These are phyloP conservation scores for Rhizoglyphus robini DNA, from an alignment of 1,140 invertebrate genomes.

Conservation along the genomic window DNA sequence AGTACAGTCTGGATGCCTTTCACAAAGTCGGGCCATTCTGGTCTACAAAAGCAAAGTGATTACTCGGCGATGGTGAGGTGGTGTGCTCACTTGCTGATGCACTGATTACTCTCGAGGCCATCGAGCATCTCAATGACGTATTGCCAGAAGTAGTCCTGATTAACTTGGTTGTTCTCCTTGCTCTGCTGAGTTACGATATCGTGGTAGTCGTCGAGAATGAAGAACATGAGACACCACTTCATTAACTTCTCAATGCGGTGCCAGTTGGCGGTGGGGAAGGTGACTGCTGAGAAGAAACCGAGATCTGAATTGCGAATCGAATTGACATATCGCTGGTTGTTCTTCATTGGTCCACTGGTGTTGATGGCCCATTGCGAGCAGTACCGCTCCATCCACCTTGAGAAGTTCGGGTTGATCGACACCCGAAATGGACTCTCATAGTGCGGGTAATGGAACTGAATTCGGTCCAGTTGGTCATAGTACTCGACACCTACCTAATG, in stretches of 20 bases:
- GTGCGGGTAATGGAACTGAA: slow-evolving; percentile 1
- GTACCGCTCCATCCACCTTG: slow-evolving; percentile 8
- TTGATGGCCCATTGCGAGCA: slow-evolving; percentile 17
- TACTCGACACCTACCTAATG: slow-evolving; percentile 5
- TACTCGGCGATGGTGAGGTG: background rate
- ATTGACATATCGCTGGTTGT: background rate
- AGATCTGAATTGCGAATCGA: slow-evolving; percentile 13
- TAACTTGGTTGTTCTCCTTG: background rate
- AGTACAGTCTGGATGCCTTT: background rate
- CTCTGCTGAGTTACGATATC: background rate
- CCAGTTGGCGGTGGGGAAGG: slow-evolving; percentile 14
- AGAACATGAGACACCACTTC: slow-evolving; percentile 18
- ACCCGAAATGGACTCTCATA: slow-evolving; percentile 18
- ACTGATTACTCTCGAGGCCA: background rate
- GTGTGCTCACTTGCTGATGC: background rate
- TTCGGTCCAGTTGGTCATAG: slow-evolving; percentile 6
- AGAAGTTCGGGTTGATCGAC: slow-evolving; percentile 8
- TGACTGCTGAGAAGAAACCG: slow-evolving; percentile 5
- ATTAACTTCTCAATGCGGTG: slow-evolving; percentile 16
- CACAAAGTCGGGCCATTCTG: slow-evolving; percentile 15
- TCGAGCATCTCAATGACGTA: slow-evolving; percentile 5
- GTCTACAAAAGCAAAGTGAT: background rate
- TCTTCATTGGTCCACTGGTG: slow-evolving; percentile 1
- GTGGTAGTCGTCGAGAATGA: slow-evolving; percentile 16
- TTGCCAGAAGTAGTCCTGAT: background rate